Conservation (phyloP, 2,113 vertebrate species). For the Gobius niger region DNA sequence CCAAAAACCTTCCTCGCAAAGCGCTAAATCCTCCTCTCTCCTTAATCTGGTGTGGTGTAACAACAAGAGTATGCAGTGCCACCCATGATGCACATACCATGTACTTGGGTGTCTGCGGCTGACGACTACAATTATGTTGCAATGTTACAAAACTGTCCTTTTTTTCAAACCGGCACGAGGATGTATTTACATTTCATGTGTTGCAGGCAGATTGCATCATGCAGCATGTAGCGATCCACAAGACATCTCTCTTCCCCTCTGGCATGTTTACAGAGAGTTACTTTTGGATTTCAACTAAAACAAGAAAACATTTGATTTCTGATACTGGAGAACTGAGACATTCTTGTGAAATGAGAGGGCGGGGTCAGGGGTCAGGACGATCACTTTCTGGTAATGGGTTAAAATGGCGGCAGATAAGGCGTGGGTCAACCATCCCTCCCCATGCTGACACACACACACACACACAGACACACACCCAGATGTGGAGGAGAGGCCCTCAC, state of each 20-base stretch:
- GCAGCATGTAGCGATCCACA: background rate
- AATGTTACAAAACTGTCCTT: conserved; percentile 7
- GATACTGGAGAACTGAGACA: conserved; percentile 19
- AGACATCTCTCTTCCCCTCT: background rate
- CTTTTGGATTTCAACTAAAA: conserved; percentile 3
- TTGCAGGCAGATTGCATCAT: conserved; percentile 46
- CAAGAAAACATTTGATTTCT: conserved; percentile 6
- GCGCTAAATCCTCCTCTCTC: background rate
- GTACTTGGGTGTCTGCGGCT: conserved; percentile 2
- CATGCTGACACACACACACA: conserved; percentile 6
- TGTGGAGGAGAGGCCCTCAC: conserved; percentile 28
- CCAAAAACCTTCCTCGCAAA: background rate
- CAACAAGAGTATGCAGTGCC: background rate
- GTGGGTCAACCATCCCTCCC: conserved; percentile 32
- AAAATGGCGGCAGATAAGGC: conserved; percentile 12
- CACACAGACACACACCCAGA: background rate
- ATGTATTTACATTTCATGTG: conserved; percentile 16
- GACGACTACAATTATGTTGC: conserved; percentile 9
- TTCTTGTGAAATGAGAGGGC: conserved; percentile 12
- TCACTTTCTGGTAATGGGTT: conserved; percentile 17
- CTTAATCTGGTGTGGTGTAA: background rate
- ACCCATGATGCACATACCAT: background rate
- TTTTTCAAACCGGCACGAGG: background rate
- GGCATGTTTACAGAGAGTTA: background rate
- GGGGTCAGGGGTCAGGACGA: background rate